Base-by-base conservation (phyloP, 2,888 invertebrate species). In the Ectropis crepuscularia region DNA sequence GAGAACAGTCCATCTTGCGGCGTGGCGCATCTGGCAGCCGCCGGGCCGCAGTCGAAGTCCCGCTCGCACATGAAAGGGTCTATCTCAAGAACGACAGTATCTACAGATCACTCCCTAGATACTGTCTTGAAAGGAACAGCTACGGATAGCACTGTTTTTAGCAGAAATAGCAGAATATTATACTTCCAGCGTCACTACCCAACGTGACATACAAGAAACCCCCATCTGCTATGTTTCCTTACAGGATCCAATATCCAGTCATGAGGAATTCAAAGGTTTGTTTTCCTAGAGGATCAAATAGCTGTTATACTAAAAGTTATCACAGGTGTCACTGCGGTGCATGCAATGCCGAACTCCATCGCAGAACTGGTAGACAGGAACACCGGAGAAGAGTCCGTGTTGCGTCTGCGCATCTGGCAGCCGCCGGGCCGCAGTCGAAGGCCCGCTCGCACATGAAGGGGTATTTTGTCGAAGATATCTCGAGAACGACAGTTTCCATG, bases 391-490 rank as follows among this genome's bases (percentile, higher is more conserved):
- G 70, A 78, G 82, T 1, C 87, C 85, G 61, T 77, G 82, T 72
- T 94, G 92, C 28, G 90, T 87, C 62, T 64, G 92, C 94, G 88
- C 97, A 97, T 55, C 95, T 94, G 69, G 95, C 95, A 81, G 94
- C 93, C 85, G 96, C 96, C 77, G 94, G 94, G 38, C 93, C 93
- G 78, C 97, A 97, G 70, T 93, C 92, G 77, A 93, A 93, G 72
- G 93, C 93, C 74, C 93, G 94, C 76, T 94, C 93, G 84, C 96
- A 96, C 79, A 92, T 87, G 77, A 88, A 86, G 58, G 94, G 93
- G 76, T 95, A n/a, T 95, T 86, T 96, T 96, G 85, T 96, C 96
- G 57, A 95, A 95, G 59, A 82, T 81, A 88, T 96, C 93, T 63
- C 90, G 82, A n/a, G n/a, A n/a, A n/a, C n/a, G n/a, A n/a, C n/a